Base-by-base conservation (phyloP, 2,113 vertebrate genomes). In the Proterorhinus semilunaris region DNA sequence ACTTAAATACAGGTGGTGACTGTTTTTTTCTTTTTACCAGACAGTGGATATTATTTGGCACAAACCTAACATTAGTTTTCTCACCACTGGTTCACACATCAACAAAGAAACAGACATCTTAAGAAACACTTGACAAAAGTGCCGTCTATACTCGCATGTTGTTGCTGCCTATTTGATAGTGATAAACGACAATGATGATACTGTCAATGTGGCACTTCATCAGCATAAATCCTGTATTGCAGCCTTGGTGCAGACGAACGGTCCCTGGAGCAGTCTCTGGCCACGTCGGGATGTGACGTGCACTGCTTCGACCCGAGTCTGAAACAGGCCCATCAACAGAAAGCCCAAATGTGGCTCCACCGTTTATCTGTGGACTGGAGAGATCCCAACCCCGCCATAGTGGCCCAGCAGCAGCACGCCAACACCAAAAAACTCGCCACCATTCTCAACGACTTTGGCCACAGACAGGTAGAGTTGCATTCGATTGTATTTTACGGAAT, bases 251-350 rank as follows among this genome's bases (percentile, higher is more conserved):
- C 64, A 0, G 91, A 93, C 0, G 93, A 96, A 51, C 91, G 91
- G 27, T 86, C 82, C 17, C 92, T 97, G 87, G 98, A 99, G 88
- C 78, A 69, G 0, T 85, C 76, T 69, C 93, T 99, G 62, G 93
- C 94, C 44, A 81, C 66, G 3, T 86, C 82, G 0, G 96, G 97
- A 0, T 98, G 96, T 48, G 96, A 98, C 74, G 96, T 98, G 16
- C 96, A 98, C 85, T 94, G 94, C 71, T 98, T 99, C 10, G 96
- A 99, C 75, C 96, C 96, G 21, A 93, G 95, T 61, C 89, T 96
- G 75, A 93, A 88, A 62, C 84, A 92, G n/a, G 90, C 95, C 9
- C 96, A 99, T 57, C 10, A 92, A 17, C 95, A 96, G 80, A 86
- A 95, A 66, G 88, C 87, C 0, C 83, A 80, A 36, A 91, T 93